Evolutionary conservation across 2,113 vertebrate species (phyloP).

Genomic region (Galbula dea): DNA sequence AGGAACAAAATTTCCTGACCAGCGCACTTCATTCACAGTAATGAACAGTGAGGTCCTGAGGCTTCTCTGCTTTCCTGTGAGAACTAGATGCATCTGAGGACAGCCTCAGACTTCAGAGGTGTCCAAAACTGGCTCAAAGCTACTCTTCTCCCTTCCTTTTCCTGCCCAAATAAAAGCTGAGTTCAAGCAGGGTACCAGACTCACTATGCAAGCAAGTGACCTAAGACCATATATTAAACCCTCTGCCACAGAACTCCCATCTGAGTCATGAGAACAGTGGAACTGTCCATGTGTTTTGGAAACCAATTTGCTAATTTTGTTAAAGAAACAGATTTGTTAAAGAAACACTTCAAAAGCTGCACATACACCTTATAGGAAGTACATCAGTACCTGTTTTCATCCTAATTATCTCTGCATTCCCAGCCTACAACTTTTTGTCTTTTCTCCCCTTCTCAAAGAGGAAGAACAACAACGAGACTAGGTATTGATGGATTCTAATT

Average conservation of each 20-base stretch:
- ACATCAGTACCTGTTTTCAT: not conserved
- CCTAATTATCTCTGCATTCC: not conserved
- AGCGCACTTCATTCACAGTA: not conserved
- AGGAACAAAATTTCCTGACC: not conserved
- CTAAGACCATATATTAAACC: not conserved
- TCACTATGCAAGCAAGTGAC: accelerated
- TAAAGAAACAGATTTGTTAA: not conserved
- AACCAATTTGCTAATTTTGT: not conserved
- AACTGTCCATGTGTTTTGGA: not conserved
- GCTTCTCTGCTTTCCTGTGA: not conserved
- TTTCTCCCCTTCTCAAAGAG: not conserved
- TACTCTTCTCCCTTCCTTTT: not conserved
- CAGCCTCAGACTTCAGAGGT: not conserved
- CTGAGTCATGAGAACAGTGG: not conserved
- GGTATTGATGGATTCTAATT: not conserved
- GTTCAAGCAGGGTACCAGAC: not conserved
- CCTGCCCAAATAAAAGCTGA: not conserved
- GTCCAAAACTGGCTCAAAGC: not conserved
- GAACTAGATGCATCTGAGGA: not conserved
- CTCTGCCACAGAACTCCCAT: not conserved
- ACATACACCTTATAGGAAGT: not conserved
- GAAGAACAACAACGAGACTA: not conserved
- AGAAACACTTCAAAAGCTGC: not conserved
- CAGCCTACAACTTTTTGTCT: not conserved
- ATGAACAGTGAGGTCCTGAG: not conserved